Conservation (phyloP, 2,888 invertebrate species). For the Nipponacmea schrenckii region DNA sequence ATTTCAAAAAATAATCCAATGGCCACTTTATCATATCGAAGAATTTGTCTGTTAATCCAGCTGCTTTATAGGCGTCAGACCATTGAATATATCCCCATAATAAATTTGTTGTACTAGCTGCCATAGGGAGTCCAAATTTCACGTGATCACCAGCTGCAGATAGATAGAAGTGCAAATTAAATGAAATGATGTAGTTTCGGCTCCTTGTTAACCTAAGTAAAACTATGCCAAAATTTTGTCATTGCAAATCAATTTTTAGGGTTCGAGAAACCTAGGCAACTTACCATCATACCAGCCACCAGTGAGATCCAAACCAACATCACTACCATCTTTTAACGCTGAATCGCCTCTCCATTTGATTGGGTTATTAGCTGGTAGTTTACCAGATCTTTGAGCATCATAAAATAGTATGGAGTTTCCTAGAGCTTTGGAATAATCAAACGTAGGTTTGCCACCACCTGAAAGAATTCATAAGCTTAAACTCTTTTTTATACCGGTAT, state of each 20-base stretch:
- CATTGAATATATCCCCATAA: conserved; percentile 47
- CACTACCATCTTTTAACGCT: neutral
- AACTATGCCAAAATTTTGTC: no score
- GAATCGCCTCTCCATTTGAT: conserved; percentile 3
- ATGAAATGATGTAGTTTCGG: no score
- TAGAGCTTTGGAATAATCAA: neutral
- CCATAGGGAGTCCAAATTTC: conserved; percentile 53
- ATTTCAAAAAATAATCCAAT: conserved; percentile 74
- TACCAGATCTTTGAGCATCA: conserved; percentile 2
- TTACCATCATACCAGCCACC: conserved; percentile 1
- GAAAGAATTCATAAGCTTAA: neutral
- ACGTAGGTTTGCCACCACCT: conserved; percentile 1
- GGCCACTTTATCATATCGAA: conserved; percentile 72
- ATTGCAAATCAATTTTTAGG: no score
- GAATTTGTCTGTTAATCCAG: conserved; percentile 43
- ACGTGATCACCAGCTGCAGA: conserved; percentile 51
- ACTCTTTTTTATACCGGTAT: no score
- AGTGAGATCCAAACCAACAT: neutral
- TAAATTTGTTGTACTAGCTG: conserved; percentile 41
- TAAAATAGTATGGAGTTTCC: neutral
- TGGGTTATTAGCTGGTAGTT: neutral
- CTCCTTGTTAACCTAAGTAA: no score
- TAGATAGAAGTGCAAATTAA: neutral
- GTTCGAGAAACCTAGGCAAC: neutral
- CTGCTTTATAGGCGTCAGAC: conserved; percentile 39